Percentiles rank a stretch among this genome's conserved stretches.
phyloP scores from a whole-genome alignment of 2,888 invertebrate species.

The Megaustenia siamemsis region DNA sequence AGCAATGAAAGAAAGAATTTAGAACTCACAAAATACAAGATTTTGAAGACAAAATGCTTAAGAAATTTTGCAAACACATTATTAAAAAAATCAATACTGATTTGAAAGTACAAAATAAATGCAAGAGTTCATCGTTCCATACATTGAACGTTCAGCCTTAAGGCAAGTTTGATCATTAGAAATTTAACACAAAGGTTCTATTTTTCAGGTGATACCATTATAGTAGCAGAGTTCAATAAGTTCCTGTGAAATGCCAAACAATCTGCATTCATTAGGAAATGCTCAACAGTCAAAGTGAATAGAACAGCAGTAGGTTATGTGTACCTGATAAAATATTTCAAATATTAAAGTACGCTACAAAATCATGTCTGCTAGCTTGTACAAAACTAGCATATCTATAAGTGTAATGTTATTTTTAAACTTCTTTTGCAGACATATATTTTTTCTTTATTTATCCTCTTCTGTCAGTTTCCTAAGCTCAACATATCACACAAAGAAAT shows the following conservation, averaged over 20 bases:
- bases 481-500: no score
- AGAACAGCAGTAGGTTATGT: no score
- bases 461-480: no score
- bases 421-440: no score
- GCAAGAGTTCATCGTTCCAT: not conserved
- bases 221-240: not conserved
- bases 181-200: not conserved
- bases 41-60: not conserved
- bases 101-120: not conserved
- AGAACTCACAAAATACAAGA: not conserved
- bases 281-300: no score
- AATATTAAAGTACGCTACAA: no score
- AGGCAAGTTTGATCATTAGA: not conserved
- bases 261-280: not conserved
- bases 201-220: not conserved
- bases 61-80: not conserved
- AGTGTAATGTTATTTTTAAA: no score
- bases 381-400: no score
- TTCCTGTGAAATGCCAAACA: not conserved
- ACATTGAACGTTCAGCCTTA: not conserved
- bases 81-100: constrained; percentile 2
- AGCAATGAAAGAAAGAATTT: no score
- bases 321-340: no score
- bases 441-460: no score
- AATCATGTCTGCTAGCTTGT: no score